These are phyloP conservation scores for Heliconius erato DNA, from an alignment of 2,888 invertebrate species.

Conservation along the genomic window DNA sequence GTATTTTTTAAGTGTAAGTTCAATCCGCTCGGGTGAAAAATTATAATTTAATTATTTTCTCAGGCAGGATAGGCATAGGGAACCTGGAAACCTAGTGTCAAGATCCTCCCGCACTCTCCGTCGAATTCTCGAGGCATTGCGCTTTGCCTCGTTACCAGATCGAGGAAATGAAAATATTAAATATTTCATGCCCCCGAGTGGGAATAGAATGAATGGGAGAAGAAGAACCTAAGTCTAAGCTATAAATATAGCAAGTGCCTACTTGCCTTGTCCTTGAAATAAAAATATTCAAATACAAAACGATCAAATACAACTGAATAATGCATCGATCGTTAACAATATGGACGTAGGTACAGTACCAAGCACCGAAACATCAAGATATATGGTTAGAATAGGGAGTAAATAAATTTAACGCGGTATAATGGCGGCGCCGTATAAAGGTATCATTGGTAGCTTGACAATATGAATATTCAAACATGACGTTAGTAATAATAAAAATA, in stretches of 20 bases:
- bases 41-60: too few relatives aligned
- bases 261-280: constrained; percentile 23
- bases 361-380: not conserved
- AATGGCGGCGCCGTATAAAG: constrained; percentile 15
- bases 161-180: too few relatives aligned
- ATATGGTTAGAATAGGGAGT: not conserved
- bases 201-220: too few relatives aligned
- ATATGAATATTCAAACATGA: not conserved
- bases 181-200: too few relatives aligned
- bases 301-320: constrained; percentile 39
- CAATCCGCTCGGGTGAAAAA: too few relatives aligned
- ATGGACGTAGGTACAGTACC: constrained; percentile 27
- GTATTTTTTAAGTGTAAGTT: too few relatives aligned
- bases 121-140: too few relatives aligned
- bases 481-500: not conserved
- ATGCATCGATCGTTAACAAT: constrained; percentile 44
- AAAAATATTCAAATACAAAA: constrained; percentile 41
- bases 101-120: too few relatives aligned
- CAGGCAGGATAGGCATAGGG: too few relatives aligned
- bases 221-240: not conserved
- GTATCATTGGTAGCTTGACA: not conserved
- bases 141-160: too few relatives aligned
- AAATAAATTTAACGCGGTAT: constrained; percentile 23
- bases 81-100: too few relatives aligned
- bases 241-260: not conserved